A percentile compares a stretch with the other conserved stretches of the same genome.
These are phyloP conservation scores for Tromatobia lineatoria DNA, from an alignment of 2,888 invertebrate genomes.

Conservation along the genomic window DNA sequence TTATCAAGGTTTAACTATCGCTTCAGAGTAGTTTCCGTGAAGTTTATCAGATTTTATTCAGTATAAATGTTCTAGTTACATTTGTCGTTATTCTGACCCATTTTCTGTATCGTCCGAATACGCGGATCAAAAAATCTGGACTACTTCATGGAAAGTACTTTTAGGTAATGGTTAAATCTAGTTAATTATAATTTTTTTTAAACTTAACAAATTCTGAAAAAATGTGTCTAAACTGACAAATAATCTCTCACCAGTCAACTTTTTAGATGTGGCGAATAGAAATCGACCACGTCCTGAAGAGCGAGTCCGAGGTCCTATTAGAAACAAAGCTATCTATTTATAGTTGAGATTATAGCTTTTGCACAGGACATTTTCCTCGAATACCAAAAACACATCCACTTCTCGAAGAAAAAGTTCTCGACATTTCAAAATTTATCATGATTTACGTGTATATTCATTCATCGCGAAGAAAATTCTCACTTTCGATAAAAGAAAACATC, in stretches of 20 bases:
- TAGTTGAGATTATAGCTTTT: not conserved
- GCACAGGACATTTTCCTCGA: not conserved
- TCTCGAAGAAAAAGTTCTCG: conserved; percentile 14
- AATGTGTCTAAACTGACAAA: too few species aligned
- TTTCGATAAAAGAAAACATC: not conserved
- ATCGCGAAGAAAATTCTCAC: conserved; percentile 2
- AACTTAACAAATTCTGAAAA: too few species aligned
- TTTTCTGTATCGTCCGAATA: too few species aligned
- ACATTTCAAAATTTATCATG: conserved; percentile 12
- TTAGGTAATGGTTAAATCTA: too few species aligned
- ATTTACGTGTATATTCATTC: conserved; percentile 12
- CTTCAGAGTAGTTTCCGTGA: too few species aligned
- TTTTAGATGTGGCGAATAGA: not conserved
- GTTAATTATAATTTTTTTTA: too few species aligned
- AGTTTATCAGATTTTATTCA: too few species aligned
- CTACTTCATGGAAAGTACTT: too few species aligned
- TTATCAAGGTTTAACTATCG: too few species aligned
- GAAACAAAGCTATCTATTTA: not conserved
- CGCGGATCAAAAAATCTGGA: too few species aligned
- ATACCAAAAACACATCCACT: not conserved
- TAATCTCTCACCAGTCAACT: not conserved
- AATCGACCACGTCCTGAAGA: not conserved
- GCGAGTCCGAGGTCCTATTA: not conserved
- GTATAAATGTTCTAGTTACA: too few species aligned
- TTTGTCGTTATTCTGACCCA: too few species aligned